Conservation (phyloP, 1,140 invertebrate species). For the Antheraea pernyi region DNA sequence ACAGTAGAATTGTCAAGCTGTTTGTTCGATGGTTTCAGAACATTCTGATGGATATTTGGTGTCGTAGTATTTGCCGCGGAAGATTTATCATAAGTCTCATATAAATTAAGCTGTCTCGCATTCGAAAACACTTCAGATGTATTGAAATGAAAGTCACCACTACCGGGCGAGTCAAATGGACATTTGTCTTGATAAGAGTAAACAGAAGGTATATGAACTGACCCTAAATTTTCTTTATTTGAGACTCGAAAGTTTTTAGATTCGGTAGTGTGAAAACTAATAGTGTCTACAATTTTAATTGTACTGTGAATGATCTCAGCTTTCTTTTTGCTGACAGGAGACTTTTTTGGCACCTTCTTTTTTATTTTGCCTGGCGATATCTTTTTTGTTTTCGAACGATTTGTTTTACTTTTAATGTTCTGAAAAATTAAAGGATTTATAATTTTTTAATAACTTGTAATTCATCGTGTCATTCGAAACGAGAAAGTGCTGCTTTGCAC, state of each 20-base stretch:
- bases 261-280: slow-evolving; percentile 49
- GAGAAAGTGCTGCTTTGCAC: not conserved
- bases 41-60: slow-evolving; percentile 35
- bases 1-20: slow-evolving; percentile 39
- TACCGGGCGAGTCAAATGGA: slow-evolving; percentile 61
- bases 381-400: slow-evolving; percentile 46
- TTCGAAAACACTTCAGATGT: slow-evolving; percentile 65
- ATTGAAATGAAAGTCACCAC: slow-evolving; percentile 55
- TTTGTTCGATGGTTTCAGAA: slow-evolving; percentile 64
- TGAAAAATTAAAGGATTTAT: slow-evolving; percentile 32
- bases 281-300: slow-evolving; percentile 46
- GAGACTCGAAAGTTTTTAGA: slow-evolving; percentile 39
- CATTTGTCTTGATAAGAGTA: slow-evolving; percentile 45
- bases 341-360: slow-evolving; percentile 57
- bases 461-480: no score
- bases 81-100: slow-evolving; percentile 60
- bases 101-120: slow-evolving; percentile 38
- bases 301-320: slow-evolving; percentile 52
- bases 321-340: slow-evolving; percentile 60
- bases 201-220: slow-evolving; percentile 37
- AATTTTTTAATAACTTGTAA: not conserved
- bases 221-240: slow-evolving; percentile 48
- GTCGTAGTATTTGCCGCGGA: slow-evolving; percentile 28
- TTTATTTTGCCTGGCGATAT: slow-evolving; percentile 66
- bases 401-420: slow-evolving; percentile 49